These are phyloP conservation scores for Sebastes fasciatus DNA, from an alignment of 2,113 vertebrate species.

Conservation along the genomic window DNA sequence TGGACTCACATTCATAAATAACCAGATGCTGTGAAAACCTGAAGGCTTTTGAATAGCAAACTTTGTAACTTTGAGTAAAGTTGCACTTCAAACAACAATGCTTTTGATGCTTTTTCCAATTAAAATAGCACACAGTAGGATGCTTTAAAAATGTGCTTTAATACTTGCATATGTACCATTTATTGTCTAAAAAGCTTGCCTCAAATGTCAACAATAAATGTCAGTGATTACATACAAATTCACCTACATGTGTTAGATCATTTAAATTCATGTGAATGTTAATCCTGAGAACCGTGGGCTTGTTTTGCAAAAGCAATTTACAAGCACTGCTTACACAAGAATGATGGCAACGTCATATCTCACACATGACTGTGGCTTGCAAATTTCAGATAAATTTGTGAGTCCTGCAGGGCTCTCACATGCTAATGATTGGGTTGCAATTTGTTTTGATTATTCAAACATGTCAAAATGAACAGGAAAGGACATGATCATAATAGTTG, in stretches of 20 bases:
- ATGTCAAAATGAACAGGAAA: neutral
- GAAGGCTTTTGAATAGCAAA: neutral
- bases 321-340: neutral
- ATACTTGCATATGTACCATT: neutral
- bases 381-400: neutral
- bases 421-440: neutral
- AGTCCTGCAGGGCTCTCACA: neutral
- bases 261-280: neutral
- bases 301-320: neutral
- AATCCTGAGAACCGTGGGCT: neutral
- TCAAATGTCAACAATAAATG: neutral
- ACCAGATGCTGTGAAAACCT: neutral
- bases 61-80: neutral
- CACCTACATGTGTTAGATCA: neutral
- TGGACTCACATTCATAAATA: neutral
- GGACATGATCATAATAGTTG: neutral
- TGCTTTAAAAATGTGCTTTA: neutral
- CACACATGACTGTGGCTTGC: neutral
- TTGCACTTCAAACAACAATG: neutral
- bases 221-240: neutral
- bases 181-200: neutral
- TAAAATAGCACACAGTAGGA: neutral
- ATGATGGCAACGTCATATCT: neutral
- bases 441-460: neutral
- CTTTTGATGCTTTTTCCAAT: neutral